Base-by-base conservation (phyloP, 1,140 invertebrate genomes). In the Pentalonia nigronervosa region DNA sequence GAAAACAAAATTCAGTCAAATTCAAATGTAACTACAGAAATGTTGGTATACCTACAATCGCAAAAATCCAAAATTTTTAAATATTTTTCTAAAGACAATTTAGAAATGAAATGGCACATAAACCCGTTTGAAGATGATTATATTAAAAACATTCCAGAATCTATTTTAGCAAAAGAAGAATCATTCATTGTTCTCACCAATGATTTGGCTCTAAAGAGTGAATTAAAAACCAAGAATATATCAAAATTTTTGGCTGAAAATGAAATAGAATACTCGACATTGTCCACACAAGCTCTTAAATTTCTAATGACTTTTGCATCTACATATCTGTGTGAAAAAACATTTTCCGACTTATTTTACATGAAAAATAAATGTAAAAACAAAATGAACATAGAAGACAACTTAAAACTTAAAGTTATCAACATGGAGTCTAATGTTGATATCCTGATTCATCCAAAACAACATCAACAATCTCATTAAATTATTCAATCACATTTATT, bases 321-420 rank as follows among this genome's bases (percentile, higher is more conserved):
- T 14, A 87, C 25, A 83, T 93, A 88, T 92, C 86, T 93, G 81
- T 92, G 34, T 25, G 50, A 91, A 86, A 88, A 67, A 90, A 94
- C 87, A 50, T 89, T 89, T 89, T 89, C 87, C 20, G 1, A 89
- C n/a, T n/a, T n/a, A n/a, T n/a, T n/a, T 9, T 89, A 89, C 47
- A 48, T 14, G 47, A 89, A 89, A 89, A 89, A 53, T 36, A 84
- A 36, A 36, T 36, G 41, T 36, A 84, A 11, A 84, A 84, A 41
- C 17, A 84, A 9, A 84, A 36, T 84, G 17, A 84, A 84, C 14
- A 11, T 36, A 36, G 9, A 84, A 84, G 36, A 36, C 36, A 41
- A 84, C 30, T 84, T 84, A 36, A 34, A 34, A 84, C 81, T 36
- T 36, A 84, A 84, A 36, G 81, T 84, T 84, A 84, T 8, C 81